A percentile compares a stretch with the other conserved stretches of the same genome.
Conservation (phyloP, 2,797 vertebrate genomes). For the Cottoperca gobio region DNA sequence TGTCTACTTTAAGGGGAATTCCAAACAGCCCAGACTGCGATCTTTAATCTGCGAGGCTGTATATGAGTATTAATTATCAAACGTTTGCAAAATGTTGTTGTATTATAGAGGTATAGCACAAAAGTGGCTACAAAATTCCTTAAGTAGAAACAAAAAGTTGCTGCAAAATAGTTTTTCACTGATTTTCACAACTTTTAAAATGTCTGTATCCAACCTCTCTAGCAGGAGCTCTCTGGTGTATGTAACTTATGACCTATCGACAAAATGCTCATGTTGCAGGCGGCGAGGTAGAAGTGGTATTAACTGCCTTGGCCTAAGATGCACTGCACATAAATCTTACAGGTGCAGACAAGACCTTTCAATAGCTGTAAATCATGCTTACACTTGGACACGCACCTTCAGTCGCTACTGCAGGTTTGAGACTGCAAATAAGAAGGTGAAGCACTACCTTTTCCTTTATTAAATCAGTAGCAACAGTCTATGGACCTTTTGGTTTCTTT, state of each 20-base stretch:
- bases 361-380: constrained; percentile 76
- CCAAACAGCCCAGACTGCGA: neutral
- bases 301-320: constrained; percentile 52
- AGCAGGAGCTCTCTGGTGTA: constrained; percentile 44
- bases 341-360: constrained; percentile 82
- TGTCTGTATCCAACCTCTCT: constrained; percentile 35
- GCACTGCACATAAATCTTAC: constrained; percentile 77
- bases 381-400: constrained; percentile 40
- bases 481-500: neutral
- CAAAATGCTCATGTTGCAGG: constrained; percentile 71
- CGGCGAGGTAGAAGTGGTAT: constrained; percentile 42
- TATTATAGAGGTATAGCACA: no score
- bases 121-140: neutral
- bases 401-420: constrained; percentile 18
- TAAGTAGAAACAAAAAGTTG: neutral
- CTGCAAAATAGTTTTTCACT: neutral
- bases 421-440: neutral
- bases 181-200: constrained; percentile 17
- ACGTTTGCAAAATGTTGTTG: neutral
- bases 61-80: neutral
- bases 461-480: neutral
- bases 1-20: neutral
- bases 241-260: constrained; percentile 65
- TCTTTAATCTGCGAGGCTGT: neutral
- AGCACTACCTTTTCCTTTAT: neutral